A percentile compares a stretch with the other conserved stretches of the same genome.
Conservation (phyloP, 2,113 vertebrate species). For the Megaceryle torquata region DNA sequence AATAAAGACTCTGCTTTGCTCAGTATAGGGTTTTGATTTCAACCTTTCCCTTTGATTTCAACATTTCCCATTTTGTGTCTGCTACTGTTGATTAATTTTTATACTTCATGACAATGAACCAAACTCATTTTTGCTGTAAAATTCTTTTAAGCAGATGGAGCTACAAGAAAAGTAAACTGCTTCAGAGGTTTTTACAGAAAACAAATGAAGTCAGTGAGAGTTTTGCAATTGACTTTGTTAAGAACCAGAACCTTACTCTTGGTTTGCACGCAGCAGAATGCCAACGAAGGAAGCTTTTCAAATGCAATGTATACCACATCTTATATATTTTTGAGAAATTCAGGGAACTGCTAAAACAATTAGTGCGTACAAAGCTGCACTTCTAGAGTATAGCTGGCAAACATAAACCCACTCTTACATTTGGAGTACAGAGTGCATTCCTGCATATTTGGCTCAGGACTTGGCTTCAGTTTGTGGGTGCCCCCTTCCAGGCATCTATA, state of each 20-base stretch:
- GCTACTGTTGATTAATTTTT: background rate
- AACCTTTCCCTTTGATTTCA: background rate
- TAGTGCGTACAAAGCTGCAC: background rate
- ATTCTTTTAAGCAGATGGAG: background rate
- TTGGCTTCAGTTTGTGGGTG: slow-evolving; percentile 63
- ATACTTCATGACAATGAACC: background rate
- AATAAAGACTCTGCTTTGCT: background rate
- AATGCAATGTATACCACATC: background rate
- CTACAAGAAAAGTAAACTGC: background rate
- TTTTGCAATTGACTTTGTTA: background rate
- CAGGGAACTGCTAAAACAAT: background rate
- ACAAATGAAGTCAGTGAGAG: background rate
- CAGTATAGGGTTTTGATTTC: background rate
- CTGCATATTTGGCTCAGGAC: slow-evolving; percentile 51
- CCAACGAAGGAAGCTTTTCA: background rate
- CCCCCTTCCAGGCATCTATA: slow-evolving; percentile 52
- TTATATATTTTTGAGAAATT: background rate
- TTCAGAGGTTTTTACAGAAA: background rate
- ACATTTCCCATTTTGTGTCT: background rate
- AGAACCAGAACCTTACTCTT: background rate
- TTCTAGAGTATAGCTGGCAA: background rate
- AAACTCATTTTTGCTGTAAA: background rate
- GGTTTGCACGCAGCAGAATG: background rate
- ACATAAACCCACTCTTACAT: slow-evolving; percentile 59
- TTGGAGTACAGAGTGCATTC: slow-evolving; percentile 69